A percentile compares a stretch with the other conserved stretches of the same genome.
These are phyloP conservation scores for Chamaea fasciata DNA, from an alignment of 2,113 vertebrate genomes.

Conservation along the genomic window DNA sequence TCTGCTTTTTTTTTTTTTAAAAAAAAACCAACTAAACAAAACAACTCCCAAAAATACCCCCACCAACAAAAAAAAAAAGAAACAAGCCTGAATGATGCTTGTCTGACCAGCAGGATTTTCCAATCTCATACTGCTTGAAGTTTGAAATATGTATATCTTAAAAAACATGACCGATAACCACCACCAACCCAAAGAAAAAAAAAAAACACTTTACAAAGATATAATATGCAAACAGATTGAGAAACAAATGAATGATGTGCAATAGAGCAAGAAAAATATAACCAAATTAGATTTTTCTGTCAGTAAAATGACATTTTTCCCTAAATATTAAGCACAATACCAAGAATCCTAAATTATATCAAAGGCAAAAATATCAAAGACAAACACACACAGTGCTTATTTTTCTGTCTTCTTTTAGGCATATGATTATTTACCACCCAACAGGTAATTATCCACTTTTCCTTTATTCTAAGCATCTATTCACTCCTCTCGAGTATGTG, in stretches of 20 bases:
- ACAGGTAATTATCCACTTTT: constrained; percentile 66
- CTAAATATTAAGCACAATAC: background rate
- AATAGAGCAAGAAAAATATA: background rate
- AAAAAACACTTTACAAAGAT: background rate
- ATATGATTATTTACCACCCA: constrained; percentile 60
- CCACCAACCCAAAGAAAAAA: background rate
- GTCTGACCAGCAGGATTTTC: background rate
- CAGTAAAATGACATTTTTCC: constrained; percentile 2
- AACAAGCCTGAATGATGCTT: background rate
- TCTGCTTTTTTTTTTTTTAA: background rate
- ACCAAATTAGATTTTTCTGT: background rate
- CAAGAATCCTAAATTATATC: constrained; percentile 33
- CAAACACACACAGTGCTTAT: constrained; percentile 27
- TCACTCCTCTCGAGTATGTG: background rate
- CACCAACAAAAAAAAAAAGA: background rate
- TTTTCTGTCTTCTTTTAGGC: constrained; percentile 43
- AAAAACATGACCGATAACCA: background rate
- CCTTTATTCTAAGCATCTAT: constrained; percentile 55
- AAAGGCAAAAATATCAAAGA: constrained; percentile 29
- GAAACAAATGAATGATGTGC: background rate
- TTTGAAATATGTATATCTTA: background rate
- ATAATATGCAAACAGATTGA: background rate
- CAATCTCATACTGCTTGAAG: background rate
- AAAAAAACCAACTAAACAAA: background rate
- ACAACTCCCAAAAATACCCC: background rate